Percentiles rank a stretch among this genome's conserved stretches.
Conservation (phyloP, 1,140 invertebrate genomes). For the Drosophila parabipectinata region DNA sequence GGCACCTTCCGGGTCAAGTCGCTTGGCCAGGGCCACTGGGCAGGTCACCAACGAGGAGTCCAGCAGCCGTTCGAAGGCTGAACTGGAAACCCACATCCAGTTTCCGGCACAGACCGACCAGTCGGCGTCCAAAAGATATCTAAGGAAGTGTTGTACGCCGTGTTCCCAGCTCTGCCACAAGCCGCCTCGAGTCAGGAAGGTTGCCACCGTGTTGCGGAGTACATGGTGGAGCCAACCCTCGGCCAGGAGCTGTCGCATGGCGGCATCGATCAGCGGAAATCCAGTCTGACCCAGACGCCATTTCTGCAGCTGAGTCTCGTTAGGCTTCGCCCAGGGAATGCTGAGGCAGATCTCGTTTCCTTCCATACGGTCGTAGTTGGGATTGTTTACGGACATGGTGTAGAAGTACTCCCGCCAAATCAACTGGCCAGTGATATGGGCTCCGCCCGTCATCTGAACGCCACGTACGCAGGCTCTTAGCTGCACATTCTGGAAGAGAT, state of each 20-base stretch:
- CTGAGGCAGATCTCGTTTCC: constrained; percentile 90
- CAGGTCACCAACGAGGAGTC: constrained; percentile 87
- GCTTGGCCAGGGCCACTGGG: constrained; percentile 88
- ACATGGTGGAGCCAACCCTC: constrained; percentile 89
- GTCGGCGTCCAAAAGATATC: constrained; percentile 89
- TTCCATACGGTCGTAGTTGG: constrained; percentile 88
- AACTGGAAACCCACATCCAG: constrained; percentile 92
- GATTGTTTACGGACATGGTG: constrained; percentile 89
- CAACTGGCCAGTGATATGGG: constrained; percentile 87
- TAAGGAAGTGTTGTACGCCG: constrained; percentile 87
- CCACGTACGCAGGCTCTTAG: constrained; percentile 83
- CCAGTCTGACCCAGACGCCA: constrained; percentile 90
- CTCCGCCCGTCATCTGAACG: constrained; percentile 57
- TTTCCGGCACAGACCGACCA: constrained; percentile 91
- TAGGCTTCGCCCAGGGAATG: constrained; percentile 88
- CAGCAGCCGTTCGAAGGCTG: constrained; percentile 88
- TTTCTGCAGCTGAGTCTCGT: constrained; percentile 85
- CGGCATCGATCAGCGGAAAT: constrained; percentile 91
- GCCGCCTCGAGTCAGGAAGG: constrained; percentile 89
- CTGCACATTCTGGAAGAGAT: constrained; percentile 86
- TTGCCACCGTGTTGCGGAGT: constrained; percentile 89
- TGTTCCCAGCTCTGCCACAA: constrained; percentile 90
- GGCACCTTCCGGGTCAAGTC: constrained; percentile 89
- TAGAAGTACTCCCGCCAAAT: constrained; percentile 93
- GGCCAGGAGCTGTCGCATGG: constrained; percentile 88